Evolutionary conservation across 2,888 invertebrate species (phyloP), one percentile per base, ranked within the genome.

Genomic region (Microctonus hyperodae): DNA sequence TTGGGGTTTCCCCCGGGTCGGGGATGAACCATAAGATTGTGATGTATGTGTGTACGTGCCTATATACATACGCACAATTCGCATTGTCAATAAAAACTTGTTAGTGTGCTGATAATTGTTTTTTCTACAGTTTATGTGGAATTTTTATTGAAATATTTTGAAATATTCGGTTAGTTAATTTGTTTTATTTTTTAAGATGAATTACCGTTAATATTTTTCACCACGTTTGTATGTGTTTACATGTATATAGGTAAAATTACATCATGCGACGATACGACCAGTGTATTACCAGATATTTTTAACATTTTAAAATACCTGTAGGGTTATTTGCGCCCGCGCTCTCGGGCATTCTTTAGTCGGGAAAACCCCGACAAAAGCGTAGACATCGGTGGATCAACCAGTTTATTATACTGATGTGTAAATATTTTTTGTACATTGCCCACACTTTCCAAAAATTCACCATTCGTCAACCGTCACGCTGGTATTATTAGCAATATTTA

Each of bases 261-360:
- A 78, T 79, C 78, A 78, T 73, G 67, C 71, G 68, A 60, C 69
- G 69, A 68, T 64, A 70, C 66, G 68, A 56, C 70, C 69, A 67
- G 63, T 25, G n/a, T n/a, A n/a, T n/a, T n/a, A 64, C 69, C 77
- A 78, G 74, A 79, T 80, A 77, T 76, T 78, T 79, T 76, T 74
- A 73, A 75, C 74, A 76, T 74, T 75, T 79, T 78, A 78, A 80
- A 80, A 80, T 80, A 80, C 72, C 73, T 73, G 72, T 64, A 50
- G 65, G 69, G 75, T 75, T 80, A 79, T 80, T 79, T 77, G 71
- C 73, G 77, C 33, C 44, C 58, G 48, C 75, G 75, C 70, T 20
- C 44, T 3, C 65, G 76, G n/a, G 25, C 76, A 79, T 78, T 76
- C 74, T 72, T 71, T 68, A 71, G 72, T 70, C 69, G 74, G 74